Percentiles rank a stretch among this genome's conserved stretches.
Evolutionary conservation across 2,113 vertebrate genomes (phyloP).

Genomic region (pig (Sus scrofa)): DNA sequence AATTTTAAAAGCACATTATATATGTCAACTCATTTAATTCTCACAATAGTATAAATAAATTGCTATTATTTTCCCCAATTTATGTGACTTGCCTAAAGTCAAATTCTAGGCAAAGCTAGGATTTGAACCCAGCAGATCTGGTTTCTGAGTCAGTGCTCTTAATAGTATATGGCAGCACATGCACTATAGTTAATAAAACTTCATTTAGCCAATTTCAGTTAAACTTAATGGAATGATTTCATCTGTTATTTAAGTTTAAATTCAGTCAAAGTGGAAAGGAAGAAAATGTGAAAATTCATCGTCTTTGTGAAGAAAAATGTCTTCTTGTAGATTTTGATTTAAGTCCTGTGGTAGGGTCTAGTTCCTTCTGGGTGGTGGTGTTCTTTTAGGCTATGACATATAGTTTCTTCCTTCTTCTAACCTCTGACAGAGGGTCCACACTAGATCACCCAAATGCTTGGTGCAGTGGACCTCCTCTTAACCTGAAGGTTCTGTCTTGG

Average conservation of each 20-base stretch:
- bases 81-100: not conserved
- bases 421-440: not conserved
- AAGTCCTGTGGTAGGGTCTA: not conserved
- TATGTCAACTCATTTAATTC: not conserved
- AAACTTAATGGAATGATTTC: not conserved
- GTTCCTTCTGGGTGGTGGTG: not conserved
- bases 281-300: not conserved
- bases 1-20: not conserved
- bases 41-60: not conserved
- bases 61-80: not conserved
- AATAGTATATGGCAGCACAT: not conserved
- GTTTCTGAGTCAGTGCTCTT: not conserved
- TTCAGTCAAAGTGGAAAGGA: not conserved
- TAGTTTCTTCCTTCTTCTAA: not conserved
- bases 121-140: not conserved
- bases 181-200: not conserved
- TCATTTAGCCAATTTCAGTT: conserved; percentile 28
- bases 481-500: not conserved
- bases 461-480: not conserved
- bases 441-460: not conserved
- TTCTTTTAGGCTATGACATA: not conserved
- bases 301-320: not conserved
- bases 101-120: not conserved
- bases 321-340: not conserved
- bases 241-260: conserved; percentile 24